Evolutionary conservation across 2,888 invertebrate species (phyloP), one percentile per base, ranked within the genome.

Genomic region (Agrotis puta): DNA sequence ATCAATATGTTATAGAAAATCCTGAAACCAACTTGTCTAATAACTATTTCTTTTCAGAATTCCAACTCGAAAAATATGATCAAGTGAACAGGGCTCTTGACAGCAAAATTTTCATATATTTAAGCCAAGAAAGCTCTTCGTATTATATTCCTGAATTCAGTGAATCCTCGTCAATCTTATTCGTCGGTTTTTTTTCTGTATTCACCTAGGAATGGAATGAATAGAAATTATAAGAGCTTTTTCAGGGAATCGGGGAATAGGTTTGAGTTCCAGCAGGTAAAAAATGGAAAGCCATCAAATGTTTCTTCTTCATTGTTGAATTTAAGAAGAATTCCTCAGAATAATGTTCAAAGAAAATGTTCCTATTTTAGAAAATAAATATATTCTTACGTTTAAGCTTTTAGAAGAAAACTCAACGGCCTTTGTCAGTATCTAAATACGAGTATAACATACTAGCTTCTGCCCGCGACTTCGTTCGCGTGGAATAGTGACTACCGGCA

Each of bases 131-230:
- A 50, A 64, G 13, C 27, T 57, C 33, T 63, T 62, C 27, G 14
- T 39, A 11, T 65, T 45, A 65, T 24, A 65, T 65, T 64, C 78
- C 20, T 53, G 48, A 69, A 63, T 50, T 74, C 70, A 43, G n/a
- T 13, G 43, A 70, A 74, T 74, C 66, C 63, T 66, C 54, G 63
- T 66, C 69, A 53, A 70, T 70, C 64, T 70, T 70, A 56, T 64
- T 61, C 51, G 53, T 66, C 59, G 51, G 64, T 79, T 64, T 48
- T 65, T n/a, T 78, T 74, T 64, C 66, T 58, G 33, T 22, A 39
- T 58, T 68, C 47, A 27, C 20, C 56, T 50, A 61, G 51, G 22
- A 50, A 48, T 53, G 39, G 64, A 70, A 74, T 33, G 51, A 74
- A 79, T 66, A 59, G 56, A 74, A 70, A 63, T 74, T 64, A 59